Percentiles rank a stretch among this genome's conserved stretches.
Conservation (phyloP, 1,140 invertebrate species). For the Drosophila takahashii region DNA sequence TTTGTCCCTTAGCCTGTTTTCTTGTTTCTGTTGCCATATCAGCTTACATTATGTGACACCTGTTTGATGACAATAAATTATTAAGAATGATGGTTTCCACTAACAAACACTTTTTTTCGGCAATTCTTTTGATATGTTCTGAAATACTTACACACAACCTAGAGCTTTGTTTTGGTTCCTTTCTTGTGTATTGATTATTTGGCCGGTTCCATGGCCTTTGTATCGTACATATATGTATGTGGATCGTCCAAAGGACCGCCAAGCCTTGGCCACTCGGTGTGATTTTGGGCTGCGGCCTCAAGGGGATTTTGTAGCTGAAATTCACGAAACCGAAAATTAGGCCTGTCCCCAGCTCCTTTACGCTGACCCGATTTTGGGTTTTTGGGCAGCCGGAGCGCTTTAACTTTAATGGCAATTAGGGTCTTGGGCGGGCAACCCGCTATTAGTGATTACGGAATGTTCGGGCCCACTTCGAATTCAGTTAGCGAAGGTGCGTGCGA, state of each 20-base stretch:
- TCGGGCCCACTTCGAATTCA: slow-evolving; percentile 37
- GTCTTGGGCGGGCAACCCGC: slow-evolving; percentile 19
- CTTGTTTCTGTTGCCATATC: neutral
- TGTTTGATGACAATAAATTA: neutral
- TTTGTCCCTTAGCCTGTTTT: too few relatives aligned
- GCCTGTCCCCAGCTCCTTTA: slow-evolving; percentile 32
- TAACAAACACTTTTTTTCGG: neutral
- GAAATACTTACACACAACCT: neutral
- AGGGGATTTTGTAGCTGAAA: slow-evolving; percentile 42
- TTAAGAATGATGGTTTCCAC: neutral
- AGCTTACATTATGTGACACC: neutral
- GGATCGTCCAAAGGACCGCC: slow-evolving; percentile 19
- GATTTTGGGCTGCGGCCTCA: slow-evolving; percentile 32
- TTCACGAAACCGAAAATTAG: slow-evolving; percentile 47
- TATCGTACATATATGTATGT: slow-evolving; percentile 7
- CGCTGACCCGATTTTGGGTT: slow-evolving; percentile 33
- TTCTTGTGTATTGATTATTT: slow-evolving; percentile 46
- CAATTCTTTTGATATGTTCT: neutral
- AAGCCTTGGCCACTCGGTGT: slow-evolving; percentile 39
- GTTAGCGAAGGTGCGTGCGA: slow-evolving; percentile 35
- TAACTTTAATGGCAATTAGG: slow-evolving; percentile 45
- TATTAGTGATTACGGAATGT: slow-evolving; percentile 39
- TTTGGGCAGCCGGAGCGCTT: slow-evolving; percentile 13
- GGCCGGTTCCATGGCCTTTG: slow-evolving; percentile 28
- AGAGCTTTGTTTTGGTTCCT: slow-evolving; percentile 36